Base-by-base conservation (phyloP, 2,113 vertebrate species). In the Brienomyrus longianalis region DNA sequence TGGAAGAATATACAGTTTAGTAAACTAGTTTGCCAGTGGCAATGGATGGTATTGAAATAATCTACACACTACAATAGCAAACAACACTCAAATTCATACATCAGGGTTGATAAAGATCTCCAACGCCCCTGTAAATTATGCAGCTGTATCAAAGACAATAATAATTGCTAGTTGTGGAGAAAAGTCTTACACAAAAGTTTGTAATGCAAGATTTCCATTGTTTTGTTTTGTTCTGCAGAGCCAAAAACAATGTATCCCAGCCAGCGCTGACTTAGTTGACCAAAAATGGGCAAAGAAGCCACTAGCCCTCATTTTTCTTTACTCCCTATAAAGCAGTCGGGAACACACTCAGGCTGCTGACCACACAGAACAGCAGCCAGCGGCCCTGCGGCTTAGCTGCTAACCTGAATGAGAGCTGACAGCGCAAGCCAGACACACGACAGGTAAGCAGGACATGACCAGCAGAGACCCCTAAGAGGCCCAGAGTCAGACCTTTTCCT, bases 341-440 rank as follows among this genome's bases (percentile, higher is more conserved):
- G 56, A 10, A 19, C 5, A 27, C 11, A 83, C 1, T 47, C 77
- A 47, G 39, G 9, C 51, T 89, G 74, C 48, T 59, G 54, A 85
- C 51, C 80, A 85, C 31, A 54, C 4, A 35, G 21, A 83, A 35
- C 77, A 45, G 70, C 27, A 23, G 11, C 31, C n/a, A 51, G 88
- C 0, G 17, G 51, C n/a, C 27, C 54, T 23, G 19, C 80, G 43
- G 80, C 31, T 19, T 45, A 11, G 5, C 45, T 84, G 51, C 84
- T 86, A 70, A 11, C 8, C 54, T 5, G 56, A 86, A 87, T 86
- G 62, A 77, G 84, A 87, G 83, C 84, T 52, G 89, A 90, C 89
- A 90, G 43, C 45, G 17, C 9, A 15, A 52, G 51, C 80, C 89
- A 43, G 35, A 21, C 51, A n/a, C 6, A 13, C 21, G 77, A 47